A percentile compares a stretch with the other conserved stretches of the same genome.
phyloP scores from a whole-genome alignment of 2,113 vertebrate genomes.

The Herpailurus yagouaroundi region DNA sequence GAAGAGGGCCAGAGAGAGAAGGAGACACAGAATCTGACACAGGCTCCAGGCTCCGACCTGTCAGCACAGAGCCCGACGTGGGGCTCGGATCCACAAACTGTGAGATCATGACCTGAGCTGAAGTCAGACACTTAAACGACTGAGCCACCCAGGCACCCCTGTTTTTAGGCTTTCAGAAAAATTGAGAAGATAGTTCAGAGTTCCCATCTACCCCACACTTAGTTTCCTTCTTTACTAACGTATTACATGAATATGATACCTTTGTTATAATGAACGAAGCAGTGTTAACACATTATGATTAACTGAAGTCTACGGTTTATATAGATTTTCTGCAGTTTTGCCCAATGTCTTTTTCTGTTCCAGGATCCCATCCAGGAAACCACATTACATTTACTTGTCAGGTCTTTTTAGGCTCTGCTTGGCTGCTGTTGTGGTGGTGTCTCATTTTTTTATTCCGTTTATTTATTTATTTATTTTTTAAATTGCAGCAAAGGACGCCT shows the following conservation, averaged over 20 bases:
- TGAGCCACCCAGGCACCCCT: no score
- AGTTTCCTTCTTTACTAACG: neutral
- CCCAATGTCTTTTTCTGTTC: neutral
- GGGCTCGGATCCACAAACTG: no score
- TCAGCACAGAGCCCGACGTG: no score
- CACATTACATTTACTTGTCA: neutral
- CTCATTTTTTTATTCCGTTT: neutral
- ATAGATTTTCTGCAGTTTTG: neutral
- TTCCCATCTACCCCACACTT: neutral
- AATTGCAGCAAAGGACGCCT: no score
- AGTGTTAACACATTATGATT: neutral
- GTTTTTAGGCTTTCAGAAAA: slow-evolving; percentile 29
- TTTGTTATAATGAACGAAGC: neutral
- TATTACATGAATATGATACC: neutral
- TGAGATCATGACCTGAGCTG: no score
- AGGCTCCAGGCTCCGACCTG: no score
- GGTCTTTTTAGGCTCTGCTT: neutral
- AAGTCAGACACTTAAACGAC: no score
- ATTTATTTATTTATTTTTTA: neutral
- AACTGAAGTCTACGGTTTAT: neutral
- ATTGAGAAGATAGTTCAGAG: neutral
- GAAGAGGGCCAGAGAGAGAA: no score
- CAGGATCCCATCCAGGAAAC: neutral
- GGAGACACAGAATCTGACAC: no score
- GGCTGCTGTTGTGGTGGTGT: neutral